Base-by-base conservation (phyloP, 2,113 vertebrate species). In the Gopherus flavomarginatus region DNA sequence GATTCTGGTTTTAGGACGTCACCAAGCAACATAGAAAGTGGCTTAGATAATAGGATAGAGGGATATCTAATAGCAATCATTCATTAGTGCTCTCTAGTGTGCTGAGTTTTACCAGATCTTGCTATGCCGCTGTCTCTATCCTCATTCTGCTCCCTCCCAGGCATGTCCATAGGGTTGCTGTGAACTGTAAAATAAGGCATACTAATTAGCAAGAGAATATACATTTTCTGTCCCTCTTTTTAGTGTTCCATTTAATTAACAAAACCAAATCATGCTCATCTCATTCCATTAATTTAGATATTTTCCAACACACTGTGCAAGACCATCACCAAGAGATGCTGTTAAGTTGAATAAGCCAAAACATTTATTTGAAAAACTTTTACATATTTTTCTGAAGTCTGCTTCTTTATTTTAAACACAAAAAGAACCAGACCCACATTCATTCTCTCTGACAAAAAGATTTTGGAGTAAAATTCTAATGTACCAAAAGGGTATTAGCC, bases 141-240 rank as follows among this genome's bases (percentile, higher is more conserved):
- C 72, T 99, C 99, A 65, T 98, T 98, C 75, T 98, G 97, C 85
- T 99, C 99, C 97, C 99, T 98, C 90, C 99, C 99, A 62, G 99
- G 99, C 99, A 99, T 99, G 98, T 99, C 99, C 99, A 99, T 99
- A 50, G 99, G 99, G 95, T 99, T 99, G 98, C 99, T 99, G 90
- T 99, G 99, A 97, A 99, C 99, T 99, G 98, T 62, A 97, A 97
- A 97, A 96, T 50, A 97, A 98, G 89, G 96, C 59, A 95, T 89
- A 96, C 93, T 57, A 88, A 87, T 98, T 95, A 98, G 97, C 96
- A 96, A 88, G 75, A 97, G 95, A 94, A 96, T 87, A 88, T 88
- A 97, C 29, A 95, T 16, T 85, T 27, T 88, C 77, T 90, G 83
- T 87, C 93, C 93, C 96, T 92, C 53, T 80, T 85, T 94, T 91